Base-by-base conservation (phyloP, 2,113 vertebrate species). In the Alexandromys fortis region DNA sequence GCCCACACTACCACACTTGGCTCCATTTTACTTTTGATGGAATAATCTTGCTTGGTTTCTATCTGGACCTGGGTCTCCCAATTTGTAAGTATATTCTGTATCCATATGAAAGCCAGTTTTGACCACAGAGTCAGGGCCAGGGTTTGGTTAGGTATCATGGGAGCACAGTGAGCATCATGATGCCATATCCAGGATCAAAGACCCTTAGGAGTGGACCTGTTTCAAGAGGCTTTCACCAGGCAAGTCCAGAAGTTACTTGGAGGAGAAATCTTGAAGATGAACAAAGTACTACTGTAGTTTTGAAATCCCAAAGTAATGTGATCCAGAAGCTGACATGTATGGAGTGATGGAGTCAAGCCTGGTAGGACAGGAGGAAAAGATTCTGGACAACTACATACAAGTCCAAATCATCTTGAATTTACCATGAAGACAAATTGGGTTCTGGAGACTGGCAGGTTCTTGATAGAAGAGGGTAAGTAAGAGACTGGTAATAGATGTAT, bases 361-460 rank as follows among this genome's bases (percentile, higher is more conserved):
- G 22, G 63, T 42, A 70, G 12, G 45, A 24, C 26, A 72, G 16
- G 5, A 38, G 52, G 67, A 24, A 8, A 76, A 26, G n/a, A n/a
- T 77, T 26, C 22, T 17, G 12, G 47, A 16, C 24, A 89, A 65
- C 21, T 68, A 24, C 33, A 7, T 63, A 49, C 55, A 47, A 13
- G 55, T 58, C 24, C 45, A 68, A 73, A 61, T 33, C 3, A 42
- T 28, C 14, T 79, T 55, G 47, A 77, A 16, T 65, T 63, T 2
- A 55, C 70, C 16, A 9, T 89, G 22, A 87, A 78, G 33, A 67
- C 38, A 26, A 89, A 52, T 68, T 14, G 33, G 26, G 35, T 68
- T 92, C 70, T 96, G 68, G 68, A 89, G 30, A 28, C 78, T 70
- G 42, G 21, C 30, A 86, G 86, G 63, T 61, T 70, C 92, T 30